phyloP scores from a whole-genome alignment of 2,888 invertebrate species.

The Prosapia bicincta region DNA sequence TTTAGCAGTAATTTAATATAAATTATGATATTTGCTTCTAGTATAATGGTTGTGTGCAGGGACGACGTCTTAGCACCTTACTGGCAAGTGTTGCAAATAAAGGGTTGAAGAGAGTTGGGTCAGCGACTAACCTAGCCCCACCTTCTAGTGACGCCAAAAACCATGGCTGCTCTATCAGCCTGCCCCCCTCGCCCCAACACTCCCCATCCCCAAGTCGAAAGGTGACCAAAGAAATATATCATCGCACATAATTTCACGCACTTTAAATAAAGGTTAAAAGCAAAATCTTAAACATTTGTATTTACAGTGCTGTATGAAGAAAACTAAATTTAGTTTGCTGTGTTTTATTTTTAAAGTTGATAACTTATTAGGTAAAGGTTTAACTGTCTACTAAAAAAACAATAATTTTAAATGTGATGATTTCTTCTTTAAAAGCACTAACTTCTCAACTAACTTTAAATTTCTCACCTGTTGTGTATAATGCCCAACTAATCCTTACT shows the following conservation, averaged over 20 bases:
- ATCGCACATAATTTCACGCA: neutral
- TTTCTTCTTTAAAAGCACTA: too few relatives aligned
- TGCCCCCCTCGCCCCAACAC: constrained; percentile 74
- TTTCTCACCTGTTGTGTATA: too few relatives aligned
- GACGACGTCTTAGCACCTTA: constrained; percentile 46
- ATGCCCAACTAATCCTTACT: too few relatives aligned
- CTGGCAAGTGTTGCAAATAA: constrained; percentile 44
- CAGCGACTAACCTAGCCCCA: constrained; percentile 64
- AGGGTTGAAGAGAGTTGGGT: constrained; percentile 66
- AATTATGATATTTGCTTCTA: neutral
- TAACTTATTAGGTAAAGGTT: too few relatives aligned
- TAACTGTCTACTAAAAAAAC: too few relatives aligned
- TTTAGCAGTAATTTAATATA: neutral
- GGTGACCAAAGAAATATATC: constrained; percentile 42
- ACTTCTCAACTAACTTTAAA: too few relatives aligned
- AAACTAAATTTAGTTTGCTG: neutral
- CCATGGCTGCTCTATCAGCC: constrained; percentile 49
- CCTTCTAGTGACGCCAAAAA: constrained; percentile 46
- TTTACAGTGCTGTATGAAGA: neutral
- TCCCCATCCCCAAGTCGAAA: constrained; percentile 56
- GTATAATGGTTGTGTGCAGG: constrained; percentile 15
- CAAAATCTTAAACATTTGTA: neutral
- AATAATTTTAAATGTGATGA: too few relatives aligned
- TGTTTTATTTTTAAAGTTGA: neutral
- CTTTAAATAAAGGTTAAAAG: neutral